These are phyloP conservation scores for Stictonetta naevosa DNA, from an alignment of 2,113 vertebrate genomes.

Conservation along the genomic window DNA sequence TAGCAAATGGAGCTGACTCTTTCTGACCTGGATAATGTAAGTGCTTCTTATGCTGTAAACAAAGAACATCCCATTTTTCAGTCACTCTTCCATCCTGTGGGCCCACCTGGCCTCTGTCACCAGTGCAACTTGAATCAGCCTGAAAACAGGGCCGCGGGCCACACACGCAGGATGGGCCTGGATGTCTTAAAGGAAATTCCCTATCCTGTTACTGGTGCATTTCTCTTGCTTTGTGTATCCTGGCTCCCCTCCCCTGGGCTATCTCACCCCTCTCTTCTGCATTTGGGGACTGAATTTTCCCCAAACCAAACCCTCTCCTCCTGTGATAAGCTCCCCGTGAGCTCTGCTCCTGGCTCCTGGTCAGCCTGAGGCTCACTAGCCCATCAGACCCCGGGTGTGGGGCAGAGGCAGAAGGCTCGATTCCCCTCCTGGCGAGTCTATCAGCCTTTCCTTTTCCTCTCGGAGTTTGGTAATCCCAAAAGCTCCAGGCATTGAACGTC, in stretches of 20 bases:
- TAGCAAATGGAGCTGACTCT: background rate
- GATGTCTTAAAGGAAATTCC: background rate
- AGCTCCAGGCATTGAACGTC: background rate
- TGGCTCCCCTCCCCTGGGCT: background rate
- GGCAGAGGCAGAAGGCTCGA: background rate
- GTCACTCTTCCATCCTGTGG: background rate
- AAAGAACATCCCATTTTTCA: background rate
- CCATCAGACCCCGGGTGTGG: background rate
- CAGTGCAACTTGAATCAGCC: background rate
- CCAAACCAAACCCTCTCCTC: background rate
- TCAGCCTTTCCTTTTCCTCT: background rate
- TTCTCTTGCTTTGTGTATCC: background rate
- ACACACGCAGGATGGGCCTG: background rate
- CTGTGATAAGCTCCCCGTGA: background rate
- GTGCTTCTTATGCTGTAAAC: background rate
- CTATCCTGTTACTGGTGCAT: fast-evolving
- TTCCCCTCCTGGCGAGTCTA: background rate
- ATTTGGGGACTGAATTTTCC: background rate
- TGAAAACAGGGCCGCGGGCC: fast-evolving
- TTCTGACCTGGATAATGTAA: background rate
- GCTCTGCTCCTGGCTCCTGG: background rate
- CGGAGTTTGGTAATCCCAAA: background rate
- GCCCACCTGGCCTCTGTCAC: background rate
- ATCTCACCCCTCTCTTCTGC: background rate
- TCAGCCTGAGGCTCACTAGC: background rate